These are phyloP conservation scores for Brachyhypopomus gauderio DNA, from an alignment of 2,113 vertebrate species.

Conservation along the genomic window DNA sequence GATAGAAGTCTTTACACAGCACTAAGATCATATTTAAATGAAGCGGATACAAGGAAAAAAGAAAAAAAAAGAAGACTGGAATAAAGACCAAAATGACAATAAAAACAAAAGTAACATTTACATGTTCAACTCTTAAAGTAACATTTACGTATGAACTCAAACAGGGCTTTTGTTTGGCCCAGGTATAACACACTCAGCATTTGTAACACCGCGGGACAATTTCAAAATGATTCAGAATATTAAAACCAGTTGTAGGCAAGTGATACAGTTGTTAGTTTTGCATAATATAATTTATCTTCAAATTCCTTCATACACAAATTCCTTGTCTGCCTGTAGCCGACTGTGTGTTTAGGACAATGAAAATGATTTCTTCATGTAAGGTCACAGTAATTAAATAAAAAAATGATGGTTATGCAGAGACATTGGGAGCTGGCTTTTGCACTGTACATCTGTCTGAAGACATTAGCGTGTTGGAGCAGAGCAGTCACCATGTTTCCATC, in stretches of 20 bases:
- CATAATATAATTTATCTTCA: not conserved
- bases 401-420: too few species aligned
- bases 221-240: constrained; percentile 12
- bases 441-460: too few species aligned
- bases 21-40: constrained; percentile 37
- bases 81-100: constrained; percentile 48
- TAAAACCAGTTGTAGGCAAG: not conserved
- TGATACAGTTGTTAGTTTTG: not conserved
- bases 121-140: constrained; percentile 6
- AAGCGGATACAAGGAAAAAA: constrained; percentile 22
- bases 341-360: not conserved
- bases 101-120: constrained; percentile 64
- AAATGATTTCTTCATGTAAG: too few species aligned
- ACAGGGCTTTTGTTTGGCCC: constrained; percentile 40
- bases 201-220: constrained; percentile 13
- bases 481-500: too few species aligned
- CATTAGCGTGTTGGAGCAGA: too few species aligned
- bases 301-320: too few species aligned
- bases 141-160: constrained; percentile 47
- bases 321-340: not conserved
- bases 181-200: constrained; percentile 31
- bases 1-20: constrained; percentile 38
- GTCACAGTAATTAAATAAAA: too few species aligned
- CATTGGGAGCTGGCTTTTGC: too few species aligned
- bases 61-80: constrained; percentile 30